Conservation (phyloP, 2,113 vertebrate species). For the Anser brachyrhynchus region DNA sequence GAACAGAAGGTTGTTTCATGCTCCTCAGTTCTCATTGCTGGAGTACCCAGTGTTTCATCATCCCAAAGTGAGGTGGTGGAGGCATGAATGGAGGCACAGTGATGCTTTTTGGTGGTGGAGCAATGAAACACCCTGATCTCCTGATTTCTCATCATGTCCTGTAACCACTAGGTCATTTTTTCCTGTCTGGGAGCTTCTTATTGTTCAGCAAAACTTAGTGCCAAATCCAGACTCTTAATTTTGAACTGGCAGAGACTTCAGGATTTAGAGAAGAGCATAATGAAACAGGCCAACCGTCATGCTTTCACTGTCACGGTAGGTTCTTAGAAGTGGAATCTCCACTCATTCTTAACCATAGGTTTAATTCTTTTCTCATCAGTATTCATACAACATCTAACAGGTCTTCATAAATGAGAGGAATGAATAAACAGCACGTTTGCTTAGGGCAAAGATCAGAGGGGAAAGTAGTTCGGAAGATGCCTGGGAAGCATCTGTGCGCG, state of each 20-base stretch:
- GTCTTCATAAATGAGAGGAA: neutral
- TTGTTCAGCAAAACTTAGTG: neutral
- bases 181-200: neutral
- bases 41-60: neutral
- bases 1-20: neutral
- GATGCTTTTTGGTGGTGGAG: neutral
- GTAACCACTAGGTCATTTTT: neutral
- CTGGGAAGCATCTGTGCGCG: constrained; percentile 33
- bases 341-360: neutral
- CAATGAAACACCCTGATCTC: neutral
- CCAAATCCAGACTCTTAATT: neutral
- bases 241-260: neutral
- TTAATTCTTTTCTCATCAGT: constrained; percentile 13
- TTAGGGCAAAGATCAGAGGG: constrained; percentile 55
- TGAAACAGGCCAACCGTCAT: rapidly evolving
- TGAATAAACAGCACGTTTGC: constrained; percentile 41
- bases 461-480: constrained; percentile 26
- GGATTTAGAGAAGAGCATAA: neutral
- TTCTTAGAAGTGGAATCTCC: neutral
- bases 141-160: neutral
- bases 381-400: constrained; percentile 25
- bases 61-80: neutral
- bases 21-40: neutral
- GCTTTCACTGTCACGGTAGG: neutral
- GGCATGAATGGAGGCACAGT: neutral